A percentile compares a stretch with the other conserved stretches of the same genome.
These are phyloP conservation scores for Linnaemya vulpina DNA, from an alignment of 2,888 invertebrate species.

Conservation along the genomic window DNA sequence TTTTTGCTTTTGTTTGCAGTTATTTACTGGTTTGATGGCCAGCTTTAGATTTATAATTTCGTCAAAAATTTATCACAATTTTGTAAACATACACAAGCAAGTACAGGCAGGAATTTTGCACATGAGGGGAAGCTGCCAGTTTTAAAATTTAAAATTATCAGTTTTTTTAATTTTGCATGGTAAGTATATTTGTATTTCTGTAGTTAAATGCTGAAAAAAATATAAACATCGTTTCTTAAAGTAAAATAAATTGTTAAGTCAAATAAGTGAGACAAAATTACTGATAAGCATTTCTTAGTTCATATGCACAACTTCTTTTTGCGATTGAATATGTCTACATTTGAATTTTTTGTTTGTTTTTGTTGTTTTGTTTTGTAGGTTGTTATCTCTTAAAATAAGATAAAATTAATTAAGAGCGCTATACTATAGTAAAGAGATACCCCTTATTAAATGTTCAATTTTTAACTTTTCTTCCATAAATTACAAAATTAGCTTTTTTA, in stretches of 20 bases:
- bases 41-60: constrained; percentile 21
- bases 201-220: constrained; percentile 10
- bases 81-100: constrained; percentile 11
- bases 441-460: too few species aligned
- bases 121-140: not conserved
- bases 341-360: not conserved
- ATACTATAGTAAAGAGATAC: too few species aligned
- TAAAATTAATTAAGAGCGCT: not conserved
- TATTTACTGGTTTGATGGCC: not conserved
- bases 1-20: constrained; percentile 2
- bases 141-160: not conserved
- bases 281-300: constrained; percentile 23
- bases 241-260: constrained; percentile 19
- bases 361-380: not conserved
- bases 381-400: not conserved
- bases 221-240: constrained; percentile 9
- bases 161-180: too few species aligned
- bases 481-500: too few species aligned
- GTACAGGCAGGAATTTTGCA: not conserved
- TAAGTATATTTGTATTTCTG: constrained; percentile 8
- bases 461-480: too few species aligned
- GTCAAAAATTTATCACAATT: constrained; percentile 22
- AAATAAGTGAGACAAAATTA: constrained; percentile 28
- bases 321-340: not conserved
- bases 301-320: not conserved